Evolutionary conservation across 2,888 invertebrate genomes (phyloP).

Genomic region (Pollenia angustigena): DNA sequence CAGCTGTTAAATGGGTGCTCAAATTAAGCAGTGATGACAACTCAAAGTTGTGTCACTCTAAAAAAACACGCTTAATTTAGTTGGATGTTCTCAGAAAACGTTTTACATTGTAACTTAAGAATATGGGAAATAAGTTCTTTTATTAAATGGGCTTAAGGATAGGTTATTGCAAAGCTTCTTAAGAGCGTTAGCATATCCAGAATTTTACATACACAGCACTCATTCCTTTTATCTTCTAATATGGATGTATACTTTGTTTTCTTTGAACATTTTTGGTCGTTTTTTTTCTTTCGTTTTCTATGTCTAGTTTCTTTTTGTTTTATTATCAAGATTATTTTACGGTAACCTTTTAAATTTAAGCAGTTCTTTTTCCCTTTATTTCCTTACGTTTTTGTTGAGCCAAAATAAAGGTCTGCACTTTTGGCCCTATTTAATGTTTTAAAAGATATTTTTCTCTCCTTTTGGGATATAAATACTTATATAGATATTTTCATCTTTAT

Average conservation of each 20-base stretch:
- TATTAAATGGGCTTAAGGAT: no score
- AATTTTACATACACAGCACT: no score
- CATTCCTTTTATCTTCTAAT: not conserved
- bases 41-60: no score
- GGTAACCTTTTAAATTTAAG: conserved; percentile 56
- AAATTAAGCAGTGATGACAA: no score
- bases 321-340: conserved; percentile 69
- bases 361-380: not conserved
- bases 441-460: conserved; percentile 18
- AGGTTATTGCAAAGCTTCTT: no score
- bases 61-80: no score
- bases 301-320: conserved; percentile 38
- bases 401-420: conserved; percentile 12
- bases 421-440: conserved; percentile 29
- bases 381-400: not conserved
- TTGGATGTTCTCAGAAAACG: no score
- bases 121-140: no score
- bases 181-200: no score
- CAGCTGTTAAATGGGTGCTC: no score
- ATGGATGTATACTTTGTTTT: not conserved
- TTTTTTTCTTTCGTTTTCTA: conserved; percentile 8
- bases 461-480: not conserved
- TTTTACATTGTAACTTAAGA: no score
- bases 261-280: no score
- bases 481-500: conserved; percentile 17